A percentile compares a stretch with the other conserved stretches of the same genome.
These are phyloP conservation scores for Morpho helenor DNA, from an alignment of 2,888 invertebrate genomes.

Conservation along the genomic window DNA sequence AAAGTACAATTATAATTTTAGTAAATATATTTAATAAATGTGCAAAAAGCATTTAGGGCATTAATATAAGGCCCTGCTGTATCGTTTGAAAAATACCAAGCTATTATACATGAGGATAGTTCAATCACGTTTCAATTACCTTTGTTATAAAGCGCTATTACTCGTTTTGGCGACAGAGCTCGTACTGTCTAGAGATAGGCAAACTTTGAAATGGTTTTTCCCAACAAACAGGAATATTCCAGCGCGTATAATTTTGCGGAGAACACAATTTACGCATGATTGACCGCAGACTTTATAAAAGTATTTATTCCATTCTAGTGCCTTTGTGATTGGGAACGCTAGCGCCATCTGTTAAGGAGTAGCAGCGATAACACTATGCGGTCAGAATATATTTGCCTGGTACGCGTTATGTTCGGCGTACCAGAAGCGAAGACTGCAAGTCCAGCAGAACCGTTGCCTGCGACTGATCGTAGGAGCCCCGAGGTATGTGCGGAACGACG, in stretches of 20 bases:
- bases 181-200: no score
- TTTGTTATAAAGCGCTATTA: not conserved
- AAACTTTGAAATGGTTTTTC: constrained; percentile 4
- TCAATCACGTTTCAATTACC: not conserved
- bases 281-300: constrained; percentile 8
- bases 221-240: constrained; percentile 3
- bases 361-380: constrained; percentile 32
- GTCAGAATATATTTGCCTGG: no score
- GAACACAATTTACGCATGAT: constrained; percentile 16
- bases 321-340: constrained; percentile 40
- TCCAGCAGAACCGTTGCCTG: no score
- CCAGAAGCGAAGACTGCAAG: no score
- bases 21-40: no score
- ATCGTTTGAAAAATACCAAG: no score
- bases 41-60: no score
- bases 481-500: no score
- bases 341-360: constrained; percentile 58
- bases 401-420: no score
- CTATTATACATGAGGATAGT: not conserved
- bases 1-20: no score
- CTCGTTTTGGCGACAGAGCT: not conserved
- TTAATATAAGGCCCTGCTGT: no score
- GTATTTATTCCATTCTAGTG: constrained; percentile 1
- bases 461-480: no score
- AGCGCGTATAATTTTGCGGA: constrained; percentile 5